A percentile compares a stretch with the other conserved stretches of the same genome.
Evolutionary conservation across 2,797 vertebrate species (phyloP).

Genomic region (Tarsius wallacei): DNA sequence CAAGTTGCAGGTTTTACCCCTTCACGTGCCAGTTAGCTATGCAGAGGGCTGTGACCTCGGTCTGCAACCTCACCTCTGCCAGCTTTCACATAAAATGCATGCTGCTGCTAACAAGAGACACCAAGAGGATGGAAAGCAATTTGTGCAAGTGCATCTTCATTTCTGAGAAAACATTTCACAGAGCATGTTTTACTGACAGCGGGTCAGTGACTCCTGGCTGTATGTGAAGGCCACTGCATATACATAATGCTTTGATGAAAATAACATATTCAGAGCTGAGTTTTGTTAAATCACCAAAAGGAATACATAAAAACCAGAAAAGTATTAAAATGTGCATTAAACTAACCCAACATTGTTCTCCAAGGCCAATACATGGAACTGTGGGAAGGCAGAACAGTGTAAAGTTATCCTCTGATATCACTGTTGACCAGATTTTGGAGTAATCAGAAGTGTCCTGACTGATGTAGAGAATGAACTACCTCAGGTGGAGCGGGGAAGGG

Average conservation of each 20-base stretch:
- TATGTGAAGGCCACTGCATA: background rate
- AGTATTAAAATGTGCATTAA: conserved; percentile 37
- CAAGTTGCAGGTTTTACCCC: conserved; percentile 38
- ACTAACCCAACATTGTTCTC: background rate
- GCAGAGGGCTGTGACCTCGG: background rate
- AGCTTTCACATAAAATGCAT: conserved; percentile 60
- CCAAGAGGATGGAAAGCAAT: background rate
- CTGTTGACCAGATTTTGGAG: background rate
- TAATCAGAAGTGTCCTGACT: background rate
- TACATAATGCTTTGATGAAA: conserved; percentile 37
- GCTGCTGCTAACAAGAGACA: conserved; percentile 60
- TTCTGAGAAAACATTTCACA: conserved; percentile 58
- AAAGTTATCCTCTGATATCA: background rate
- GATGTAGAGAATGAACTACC: background rate
- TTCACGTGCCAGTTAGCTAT: background rate
- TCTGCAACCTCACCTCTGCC: background rate
- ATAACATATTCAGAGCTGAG: conserved; percentile 13
- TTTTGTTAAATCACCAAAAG: conserved; percentile 34
- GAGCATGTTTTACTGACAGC: conserved; percentile 22
- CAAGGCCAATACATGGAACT: background rate
- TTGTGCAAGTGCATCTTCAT: conserved; percentile 50
- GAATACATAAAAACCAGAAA: background rate
- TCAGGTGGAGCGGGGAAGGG: no score
- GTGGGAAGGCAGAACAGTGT: background rate
- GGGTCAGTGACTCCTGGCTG: background rate